Evolutionary conservation across 2,113 vertebrate genomes (phyloP), one percentile per base, ranked within the genome.

Genomic region (Megalops atlanticus): DNA sequence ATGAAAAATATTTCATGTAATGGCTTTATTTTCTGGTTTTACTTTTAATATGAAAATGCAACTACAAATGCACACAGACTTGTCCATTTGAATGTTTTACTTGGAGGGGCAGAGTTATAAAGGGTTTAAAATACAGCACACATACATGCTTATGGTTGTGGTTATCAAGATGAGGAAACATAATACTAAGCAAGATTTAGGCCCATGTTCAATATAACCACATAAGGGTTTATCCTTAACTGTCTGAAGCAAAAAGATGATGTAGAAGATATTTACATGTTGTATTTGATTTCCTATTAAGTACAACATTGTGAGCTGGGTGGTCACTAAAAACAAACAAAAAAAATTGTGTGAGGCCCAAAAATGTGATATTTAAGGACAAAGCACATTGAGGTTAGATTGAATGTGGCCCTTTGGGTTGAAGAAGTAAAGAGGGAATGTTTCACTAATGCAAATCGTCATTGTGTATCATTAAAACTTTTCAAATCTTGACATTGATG

Each of bases 41-140:
- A 64, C 68, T 80, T 79, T 78, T 52, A 80, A 74, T 76, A 58
- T 69, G 70, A 84, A 74, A 52, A 69, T 54, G 82, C 83, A 80
- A 36, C 69, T 72, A 73, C 72, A 58, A 64, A 80, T 54, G 76
- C 86, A 82, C 80, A 80, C 58, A 82, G 83, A 68, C 52, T 74
- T 45, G 84, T 83, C 82, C 79, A 69, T 86, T 82, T 81, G 85
- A 86, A 81, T 83, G 88, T 82, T 82, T 83, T 80, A 47, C 43
- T 82, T 73, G 75, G 83, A 77, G 75, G 78, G 75, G 77, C 69
- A 76, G 41, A 43, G 74, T 80, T 77, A 80, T 81, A 83, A 72
- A n/a, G 16, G 79, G 78, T 40, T 82, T 79, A 80, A 89, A 90
- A 89, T 92, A 90, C 92, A 90, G 86, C 86, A 84, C 82, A 76